Base-by-base conservation (phyloP, 2,888 invertebrate genomes). In the Cactoblastis cactorum region DNA sequence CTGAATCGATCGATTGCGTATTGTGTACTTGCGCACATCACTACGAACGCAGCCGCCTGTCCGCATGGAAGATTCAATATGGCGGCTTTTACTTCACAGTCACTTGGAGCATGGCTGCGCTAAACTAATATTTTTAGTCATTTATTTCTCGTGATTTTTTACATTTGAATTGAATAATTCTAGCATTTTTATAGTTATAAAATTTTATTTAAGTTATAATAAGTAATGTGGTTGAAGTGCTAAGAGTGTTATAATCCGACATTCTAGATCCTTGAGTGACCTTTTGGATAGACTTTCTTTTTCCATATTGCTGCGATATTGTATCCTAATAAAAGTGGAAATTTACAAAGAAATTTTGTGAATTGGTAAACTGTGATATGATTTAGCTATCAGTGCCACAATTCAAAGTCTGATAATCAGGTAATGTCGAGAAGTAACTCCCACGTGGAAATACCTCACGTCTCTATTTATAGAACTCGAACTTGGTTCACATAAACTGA, bases 381-480 rank as follows among this genome's bases (percentile, higher is more conserved):
- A 72, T 76, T 73, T 75, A 75, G 69, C 63, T 70, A 72, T 70
- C 73, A 74, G 82, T 80, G 81, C 82, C 74, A 78, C 77, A 74
- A 71, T 65, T 60, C 63, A 68, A 72, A 80, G 72, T 75, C 72
- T 70, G 74, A 73, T 77, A 71, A 69, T 78, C 80, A 84, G 84
- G 83, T 87, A 83, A 71, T 64, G 74, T 79, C 63, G 55, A 65
- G 58, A 73, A 71, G 83, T 73, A 83, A 85, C 86, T 86, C 88
- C 87, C 87, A 87, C 88, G 87, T 88, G 88, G 86, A 85, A 85
- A 86, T 87, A 85, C 77, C 83, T 84, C 83, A 77, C 82, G 77
- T 73, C 82, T 82, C 87, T 88, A 88, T 86, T 85, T 81, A 79
- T 87, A 88, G 87, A 83, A 67, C 67, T 69, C 77, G 80, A 81